Conservation (phyloP, 2,797 vertebrate genomes). For the Enoplosus armatus region DNA sequence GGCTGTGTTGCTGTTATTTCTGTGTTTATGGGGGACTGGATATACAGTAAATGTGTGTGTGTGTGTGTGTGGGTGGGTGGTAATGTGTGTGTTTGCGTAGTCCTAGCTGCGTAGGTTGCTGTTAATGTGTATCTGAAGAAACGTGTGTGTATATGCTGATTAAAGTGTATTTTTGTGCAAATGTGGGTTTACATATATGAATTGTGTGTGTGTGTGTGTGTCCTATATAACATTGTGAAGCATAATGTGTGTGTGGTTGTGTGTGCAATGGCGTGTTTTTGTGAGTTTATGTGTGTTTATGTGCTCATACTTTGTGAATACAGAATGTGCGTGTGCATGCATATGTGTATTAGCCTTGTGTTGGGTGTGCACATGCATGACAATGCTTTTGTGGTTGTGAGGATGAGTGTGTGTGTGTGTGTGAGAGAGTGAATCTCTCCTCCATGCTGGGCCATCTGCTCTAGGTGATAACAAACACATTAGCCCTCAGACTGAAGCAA, state of each 20-base stretch:
- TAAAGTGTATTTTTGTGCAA: slow-evolving; percentile 17
- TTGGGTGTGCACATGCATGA: too few species aligned
- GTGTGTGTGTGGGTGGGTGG: slow-evolving; percentile 50
- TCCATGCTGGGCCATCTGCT: slow-evolving; percentile 66
- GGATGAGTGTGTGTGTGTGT: not conserved
- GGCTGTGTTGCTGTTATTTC: slow-evolving; percentile 6
- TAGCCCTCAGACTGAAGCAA: slow-evolving; percentile 49
- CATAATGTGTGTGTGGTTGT: not conserved
- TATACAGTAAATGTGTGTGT: slow-evolving; percentile 21
- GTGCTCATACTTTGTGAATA: not conserved
- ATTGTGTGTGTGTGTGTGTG: not conserved
- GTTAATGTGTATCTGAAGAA: slow-evolving; percentile 23
- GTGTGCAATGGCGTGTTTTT: not conserved
- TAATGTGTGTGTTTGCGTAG: slow-evolving; percentile 31
- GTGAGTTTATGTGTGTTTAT: not conserved
- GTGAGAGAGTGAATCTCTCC: slow-evolving; percentile 27
- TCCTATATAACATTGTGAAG: not conserved
- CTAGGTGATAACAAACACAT: slow-evolving; percentile 71
- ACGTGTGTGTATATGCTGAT: slow-evolving; percentile 17
- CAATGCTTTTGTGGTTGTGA: not conserved
- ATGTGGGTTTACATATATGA: not conserved
- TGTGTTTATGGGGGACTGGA: slow-evolving; percentile 3
- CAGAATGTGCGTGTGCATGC: not conserved
- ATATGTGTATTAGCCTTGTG: too few species aligned
- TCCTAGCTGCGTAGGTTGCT: slow-evolving; percentile 28